Percentiles rank a stretch among this genome's conserved stretches.
Evolutionary conservation across 1,140 invertebrate species (phyloP).

Genomic region (Bombus fervidus): DNA sequence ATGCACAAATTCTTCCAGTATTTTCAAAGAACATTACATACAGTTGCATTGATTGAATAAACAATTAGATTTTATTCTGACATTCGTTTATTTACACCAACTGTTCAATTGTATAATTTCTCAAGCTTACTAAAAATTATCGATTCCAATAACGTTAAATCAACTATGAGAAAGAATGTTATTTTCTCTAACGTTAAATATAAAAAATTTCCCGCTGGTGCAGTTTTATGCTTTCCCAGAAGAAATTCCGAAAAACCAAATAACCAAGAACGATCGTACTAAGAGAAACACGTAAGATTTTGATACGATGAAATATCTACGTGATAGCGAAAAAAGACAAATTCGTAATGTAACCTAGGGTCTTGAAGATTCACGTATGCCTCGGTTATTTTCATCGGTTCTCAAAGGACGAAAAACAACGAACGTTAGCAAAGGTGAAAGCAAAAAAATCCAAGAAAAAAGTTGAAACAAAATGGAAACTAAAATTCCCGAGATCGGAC

Average conservation of each 20-base stretch:
- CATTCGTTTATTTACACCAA: not conserved
- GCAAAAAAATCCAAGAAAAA: constrained; percentile 11
- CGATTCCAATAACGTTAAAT: not conserved
- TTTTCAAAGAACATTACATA: not conserved
- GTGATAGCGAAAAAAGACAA: not conserved
- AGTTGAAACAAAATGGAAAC: not conserved
- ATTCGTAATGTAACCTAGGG: constrained; percentile 22
- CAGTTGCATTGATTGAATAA: not conserved
- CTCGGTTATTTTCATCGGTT: not conserved
- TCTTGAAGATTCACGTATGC: not conserved
- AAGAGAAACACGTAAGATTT: not conserved
- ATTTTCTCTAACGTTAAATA: not conserved
- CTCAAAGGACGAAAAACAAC: constrained; percentile 2
- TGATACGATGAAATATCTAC: not conserved
- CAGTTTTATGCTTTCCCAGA: not conserved
- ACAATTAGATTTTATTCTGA: constrained; percentile 6
- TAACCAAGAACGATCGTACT: not conserved
- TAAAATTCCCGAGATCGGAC: not conserved
- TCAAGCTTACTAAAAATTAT: not conserved
- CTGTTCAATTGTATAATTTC: not conserved
- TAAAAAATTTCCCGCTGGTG: not conserved
- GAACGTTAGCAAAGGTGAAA: not conserved
- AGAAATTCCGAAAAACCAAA: not conserved
- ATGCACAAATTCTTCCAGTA: not conserved
- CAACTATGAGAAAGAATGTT: not conserved